Evolutionary conservation across 2,797 vertebrate species (phyloP), one percentile per base, ranked within the genome.

Genomic region (Poecilia picta): DNA sequence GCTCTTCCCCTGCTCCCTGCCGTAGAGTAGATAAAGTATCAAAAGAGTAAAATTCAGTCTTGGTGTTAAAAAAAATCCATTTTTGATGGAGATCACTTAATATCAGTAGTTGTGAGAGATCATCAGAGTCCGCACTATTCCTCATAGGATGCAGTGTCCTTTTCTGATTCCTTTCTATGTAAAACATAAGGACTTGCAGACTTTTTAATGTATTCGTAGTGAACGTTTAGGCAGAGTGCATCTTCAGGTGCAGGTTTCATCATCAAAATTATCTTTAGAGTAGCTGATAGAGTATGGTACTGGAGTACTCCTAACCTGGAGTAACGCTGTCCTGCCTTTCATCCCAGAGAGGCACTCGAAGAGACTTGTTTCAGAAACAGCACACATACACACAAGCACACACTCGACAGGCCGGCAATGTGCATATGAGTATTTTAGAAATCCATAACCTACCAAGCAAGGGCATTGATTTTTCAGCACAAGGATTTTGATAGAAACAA

Each of bases 361-460:
- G 78, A 88, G 91, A 89, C 88, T 90, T 45, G 76, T 82, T 89
- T 85, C 78, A 87, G 83, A 89, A 75, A 82, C 87, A 89, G 78
- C 83, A 68, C 57, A 71, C 73, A 59, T 33, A 66, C 51, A 68
- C 66, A 76, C 62, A 73, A 64, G 43, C 57, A 83, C 83, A 83
- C 83, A 89, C 83, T 87, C 72, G 12, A 85, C 78, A 71, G 89
- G 75, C 87, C 85, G 84, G 81, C 83, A 87, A 82, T 77, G 87
- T 80, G 88, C 85, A 85, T 90, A 82, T 82, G 91, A 92, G 90
- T 87, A 88, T 88, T 90, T 77, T 83, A 87, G 78, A 91, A 87
- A 93, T 94, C 91, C 89, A 93, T 94, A 93, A 92, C 87, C 89
- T 90, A 92, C 85, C 85, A 80, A 92, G 88, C 87, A 89, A 85